Evolutionary conservation across 35 echinoderm and acorn worm genomes (phyloP), one percentile per base, ranked within the genome.

Genomic region (Hemicentrotus pulcherrimus): DNA sequence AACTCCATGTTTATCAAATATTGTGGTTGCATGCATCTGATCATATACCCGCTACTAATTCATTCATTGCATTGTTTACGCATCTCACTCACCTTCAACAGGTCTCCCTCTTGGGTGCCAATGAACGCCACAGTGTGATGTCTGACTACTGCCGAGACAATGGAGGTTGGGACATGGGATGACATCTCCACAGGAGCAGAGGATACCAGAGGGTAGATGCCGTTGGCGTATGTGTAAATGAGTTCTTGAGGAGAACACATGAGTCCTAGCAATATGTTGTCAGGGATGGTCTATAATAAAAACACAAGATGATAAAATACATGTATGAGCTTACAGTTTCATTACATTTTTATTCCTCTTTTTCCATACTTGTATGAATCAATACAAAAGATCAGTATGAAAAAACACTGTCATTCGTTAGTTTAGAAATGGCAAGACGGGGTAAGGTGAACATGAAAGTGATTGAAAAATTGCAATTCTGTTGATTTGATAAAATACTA

Each of bases 81-180:
- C 22, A n/a, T 28, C 19, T 78, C 88, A 32, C 32, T 90, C 32
- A 90, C 88, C 88, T 90, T 90, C 88, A 90, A 47, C 32, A 90
- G 88, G 88, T 90, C 88, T 32, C 88, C 88, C 24, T 28, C 30
- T 47, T 32, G 88, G 14, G 88, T 90, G 32, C 88, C 88, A 28
- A 90, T 47, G 88, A 90, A 90, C 18, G 7, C 88, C 32, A 90
- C 88, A 9, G 88, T 90, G 88, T 90, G 88, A 47, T 90, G 12
- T 90, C 88, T 33, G 32, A 45, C 32, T 5, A 35, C 32, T 32
- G 88, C 88, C 12, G 88, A 90, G 19, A 90, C 88, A 24, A 90
- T 47, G 12, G 88, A 15, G 12, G 88, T 45, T 28, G 88, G 88
- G 46, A 90, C 31, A 15, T 90, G 31, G 1, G 88, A 90, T 41